These are phyloP conservation scores for Chymomyza fuscimana DNA, from an alignment of 2,888 invertebrate species.

Conservation along the genomic window DNA sequence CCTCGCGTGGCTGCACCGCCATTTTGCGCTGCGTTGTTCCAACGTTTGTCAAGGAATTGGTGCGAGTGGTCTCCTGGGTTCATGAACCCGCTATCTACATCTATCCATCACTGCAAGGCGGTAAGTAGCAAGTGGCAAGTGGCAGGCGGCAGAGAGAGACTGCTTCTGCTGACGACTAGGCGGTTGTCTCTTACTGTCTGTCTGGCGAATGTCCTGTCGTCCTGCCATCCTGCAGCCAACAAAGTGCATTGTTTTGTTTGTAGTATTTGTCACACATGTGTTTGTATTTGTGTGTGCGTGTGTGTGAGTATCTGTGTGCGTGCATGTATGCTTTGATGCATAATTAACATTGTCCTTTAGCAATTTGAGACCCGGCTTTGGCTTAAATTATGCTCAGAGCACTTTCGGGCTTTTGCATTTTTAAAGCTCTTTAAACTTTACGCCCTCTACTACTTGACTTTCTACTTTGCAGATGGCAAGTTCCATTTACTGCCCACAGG, in stretches of 20 bases:
- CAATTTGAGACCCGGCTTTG: slow-evolving; percentile 51
- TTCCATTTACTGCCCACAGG: slow-evolving; percentile 88
- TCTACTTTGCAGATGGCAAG: slow-evolving; percentile 83
- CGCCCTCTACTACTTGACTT: not conserved
- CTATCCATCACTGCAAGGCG: slow-evolving; percentile 88
- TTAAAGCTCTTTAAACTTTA: slow-evolving; percentile 5
- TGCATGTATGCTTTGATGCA: slow-evolving; percentile 60
- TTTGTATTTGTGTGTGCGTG: slow-evolving; percentile 9
- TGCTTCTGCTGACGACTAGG: slow-evolving; percentile 47
- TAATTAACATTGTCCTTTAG: slow-evolving; percentile 74
- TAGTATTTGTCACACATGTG: slow-evolving; percentile 63
- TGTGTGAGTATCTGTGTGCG: slow-evolving; percentile 23
- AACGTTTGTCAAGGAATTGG: slow-evolving; percentile 87
- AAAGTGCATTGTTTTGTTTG: slow-evolving; percentile 71
- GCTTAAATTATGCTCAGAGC: slow-evolving; percentile 41
- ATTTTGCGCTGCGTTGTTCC: slow-evolving; percentile 87
- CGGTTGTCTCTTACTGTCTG: slow-evolving; percentile 10
- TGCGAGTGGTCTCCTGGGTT: slow-evolving; percentile 87
- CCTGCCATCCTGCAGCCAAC: slow-evolving; percentile 56
- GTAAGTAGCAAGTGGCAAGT: slow-evolving; percentile 80
- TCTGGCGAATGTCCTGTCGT: slow-evolving; percentile 17
- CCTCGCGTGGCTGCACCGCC: slow-evolving; percentile 86
- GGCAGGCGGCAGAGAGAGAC: slow-evolving; percentile 36
- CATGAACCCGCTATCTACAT: slow-evolving; percentile 88
- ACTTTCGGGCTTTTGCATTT: not conserved